Conservation (phyloP, 1,140 invertebrate genomes). For the Zaprionus kolodkinae region DNA sequence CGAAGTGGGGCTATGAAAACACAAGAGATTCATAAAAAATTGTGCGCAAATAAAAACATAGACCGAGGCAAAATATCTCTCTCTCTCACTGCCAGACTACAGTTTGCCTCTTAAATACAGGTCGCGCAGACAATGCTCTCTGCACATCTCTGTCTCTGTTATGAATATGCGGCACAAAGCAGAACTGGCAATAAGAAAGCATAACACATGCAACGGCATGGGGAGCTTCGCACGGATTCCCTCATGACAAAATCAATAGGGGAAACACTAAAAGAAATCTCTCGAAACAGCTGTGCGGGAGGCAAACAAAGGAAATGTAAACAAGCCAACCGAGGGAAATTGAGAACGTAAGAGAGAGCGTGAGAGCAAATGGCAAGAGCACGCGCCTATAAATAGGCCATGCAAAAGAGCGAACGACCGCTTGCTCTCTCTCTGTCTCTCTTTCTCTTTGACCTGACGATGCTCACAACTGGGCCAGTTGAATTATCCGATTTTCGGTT, state of each 20-base stretch:
- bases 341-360: neutral
- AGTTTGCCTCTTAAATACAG: neutral
- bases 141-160: slow-evolving; percentile 57
- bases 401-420: neutral
- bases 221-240: slow-evolving; percentile 31
- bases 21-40: slow-evolving; percentile 13
- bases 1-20: slow-evolving; percentile 3
- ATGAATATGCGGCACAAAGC: slow-evolving; percentile 68
- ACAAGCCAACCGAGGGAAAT: slow-evolving; percentile 35
- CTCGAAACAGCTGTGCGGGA: slow-evolving; percentile 63
- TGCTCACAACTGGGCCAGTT: slow-evolving; percentile 4
- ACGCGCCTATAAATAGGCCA: slow-evolving; percentile 44
- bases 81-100: neutral
- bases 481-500: slow-evolving; percentile 48
- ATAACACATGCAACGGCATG: slow-evolving; percentile 27
- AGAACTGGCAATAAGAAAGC: slow-evolving; percentile 30
- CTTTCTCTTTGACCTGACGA: neutral
- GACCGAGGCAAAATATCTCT: neutral
- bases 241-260: slow-evolving; percentile 73
- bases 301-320: slow-evolving; percentile 55
- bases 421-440: neutral
- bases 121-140: slow-evolving; percentile 4
- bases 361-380: neutral
- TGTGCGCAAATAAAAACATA: slow-evolving; percentile 13
- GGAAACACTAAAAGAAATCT: slow-evolving; percentile 40